A percentile compares a stretch with the other conserved stretches of the same genome.
Evolutionary conservation across 2,888 invertebrate species (phyloP).

Genomic region (Galerucella nymphaeae): DNA sequence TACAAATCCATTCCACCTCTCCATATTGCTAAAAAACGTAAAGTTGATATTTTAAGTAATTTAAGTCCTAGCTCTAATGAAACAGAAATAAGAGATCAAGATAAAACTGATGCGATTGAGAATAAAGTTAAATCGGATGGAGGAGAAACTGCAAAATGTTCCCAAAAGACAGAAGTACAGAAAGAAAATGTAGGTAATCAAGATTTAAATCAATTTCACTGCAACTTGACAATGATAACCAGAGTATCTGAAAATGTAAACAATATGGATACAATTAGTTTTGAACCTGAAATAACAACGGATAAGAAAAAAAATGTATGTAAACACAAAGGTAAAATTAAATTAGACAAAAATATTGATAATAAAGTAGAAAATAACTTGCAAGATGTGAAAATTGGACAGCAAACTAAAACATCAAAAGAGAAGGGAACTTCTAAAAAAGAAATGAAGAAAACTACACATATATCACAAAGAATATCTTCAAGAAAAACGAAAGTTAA

Average conservation of each 20-base stretch:
- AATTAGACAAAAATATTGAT: not conserved
- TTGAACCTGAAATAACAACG: not conserved
- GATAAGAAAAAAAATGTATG: not conserved
- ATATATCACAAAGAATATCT: constrained; percentile 46
- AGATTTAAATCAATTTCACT: not conserved
- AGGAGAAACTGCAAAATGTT: not conserved
- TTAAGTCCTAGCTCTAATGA: not conserved
- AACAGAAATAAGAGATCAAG: not conserved
- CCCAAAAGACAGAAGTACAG: not conserved
- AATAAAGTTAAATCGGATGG: not conserved
- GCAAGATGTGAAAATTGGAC: not conserved
- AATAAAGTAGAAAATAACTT: not conserved
- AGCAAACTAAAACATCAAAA: not conserved
- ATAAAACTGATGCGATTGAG: not conserved
- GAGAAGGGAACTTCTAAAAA: not conserved
- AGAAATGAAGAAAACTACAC: not conserved
- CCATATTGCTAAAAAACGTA: constrained; percentile 56
- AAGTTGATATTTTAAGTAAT: constrained; percentile 25
- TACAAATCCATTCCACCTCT: constrained; percentile 33
- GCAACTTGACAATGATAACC: not conserved
- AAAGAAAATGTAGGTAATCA: not conserved
- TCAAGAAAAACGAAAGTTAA: constrained; percentile 49
- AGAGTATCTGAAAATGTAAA: not conserved
- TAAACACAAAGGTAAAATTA: not conserved
- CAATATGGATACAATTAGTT: not conserved